Conservation (phyloP, 2,888 invertebrate species). For the Protonemura montana region DNA sequence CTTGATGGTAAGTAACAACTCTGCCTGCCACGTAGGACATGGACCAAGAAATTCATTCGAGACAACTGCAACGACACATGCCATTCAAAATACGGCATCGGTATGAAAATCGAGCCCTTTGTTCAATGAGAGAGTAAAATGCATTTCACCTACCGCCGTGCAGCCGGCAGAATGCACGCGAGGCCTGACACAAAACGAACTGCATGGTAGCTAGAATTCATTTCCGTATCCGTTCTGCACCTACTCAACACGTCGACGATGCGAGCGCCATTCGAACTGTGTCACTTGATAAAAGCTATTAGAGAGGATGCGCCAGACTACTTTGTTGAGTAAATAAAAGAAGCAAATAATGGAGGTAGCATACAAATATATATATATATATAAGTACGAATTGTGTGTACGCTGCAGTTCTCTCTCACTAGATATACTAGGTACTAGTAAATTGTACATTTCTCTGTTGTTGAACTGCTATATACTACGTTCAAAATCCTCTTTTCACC, state of each 20-base stretch:
- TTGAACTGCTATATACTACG: not conserved
- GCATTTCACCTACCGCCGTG: not conserved
- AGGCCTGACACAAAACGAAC: not conserved
- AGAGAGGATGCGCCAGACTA: not conserved
- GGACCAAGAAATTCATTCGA: not conserved
- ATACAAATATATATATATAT: not conserved
- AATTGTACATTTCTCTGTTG: not conserved
- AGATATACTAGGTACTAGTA: not conserved
- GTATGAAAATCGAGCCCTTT: not conserved
- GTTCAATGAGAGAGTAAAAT: not conserved
- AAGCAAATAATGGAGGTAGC: not conserved
- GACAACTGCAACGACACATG: not conserved
- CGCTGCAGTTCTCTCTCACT: not conserved
- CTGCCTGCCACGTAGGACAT: not conserved
- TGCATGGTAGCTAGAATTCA: slow-evolving; percentile 13
- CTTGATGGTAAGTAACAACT: too few relatives aligned
- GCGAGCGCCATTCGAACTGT: not conserved
- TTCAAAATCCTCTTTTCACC: not conserved
- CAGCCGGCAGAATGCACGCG: not conserved
- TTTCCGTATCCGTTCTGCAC: slow-evolving; percentile 24
- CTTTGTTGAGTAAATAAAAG: slow-evolving; percentile 12
- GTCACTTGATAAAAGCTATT: slow-evolving; percentile 12
- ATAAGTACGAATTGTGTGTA: not conserved
- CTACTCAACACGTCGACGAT: not conserved
- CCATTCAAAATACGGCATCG: not conserved